These are phyloP conservation scores for Mythimna vitellina DNA, from an alignment of 2,888 invertebrate species.

Conservation along the genomic window DNA sequence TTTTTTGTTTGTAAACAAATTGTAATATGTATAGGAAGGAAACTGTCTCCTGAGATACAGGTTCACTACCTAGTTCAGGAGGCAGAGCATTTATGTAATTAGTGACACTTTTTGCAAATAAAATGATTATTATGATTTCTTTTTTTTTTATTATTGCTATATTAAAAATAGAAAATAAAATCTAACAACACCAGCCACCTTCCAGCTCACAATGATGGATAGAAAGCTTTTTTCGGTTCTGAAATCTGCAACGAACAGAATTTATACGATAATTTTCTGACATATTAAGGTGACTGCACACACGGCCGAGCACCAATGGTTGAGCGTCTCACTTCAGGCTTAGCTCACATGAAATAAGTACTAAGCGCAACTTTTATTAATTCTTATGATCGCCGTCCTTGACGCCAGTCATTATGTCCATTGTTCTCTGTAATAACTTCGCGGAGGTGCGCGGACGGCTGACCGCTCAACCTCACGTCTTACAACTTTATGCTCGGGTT, in stretches of 20 bases:
- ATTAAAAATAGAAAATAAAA: not conserved
- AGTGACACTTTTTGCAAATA: no score
- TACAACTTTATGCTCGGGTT: constrained; percentile 9
- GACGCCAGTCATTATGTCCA: constrained; percentile 38
- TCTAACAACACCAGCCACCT: not conserved
- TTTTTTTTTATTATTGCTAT: no score
- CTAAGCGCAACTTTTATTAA: constrained; percentile 65
- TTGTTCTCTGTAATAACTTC: constrained; percentile 49
- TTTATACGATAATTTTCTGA: not conserved
- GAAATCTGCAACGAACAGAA: not conserved
- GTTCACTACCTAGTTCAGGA: no score
- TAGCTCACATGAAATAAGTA: constrained; percentile 51
- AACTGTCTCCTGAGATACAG: no score
- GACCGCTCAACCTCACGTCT: constrained; percentile 15
- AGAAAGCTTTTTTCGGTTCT: not conserved
- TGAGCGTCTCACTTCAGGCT: constrained; percentile 21
- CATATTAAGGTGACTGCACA: not conserved
- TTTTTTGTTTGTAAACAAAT: no score
- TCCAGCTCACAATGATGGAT: not conserved
- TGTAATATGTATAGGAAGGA: no score
- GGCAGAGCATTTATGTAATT: no score
- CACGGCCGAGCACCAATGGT: constrained; percentile 23
- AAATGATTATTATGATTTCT: no score
- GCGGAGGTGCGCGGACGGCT: constrained; percentile 21
- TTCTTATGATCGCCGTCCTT: constrained; percentile 47